Base-by-base conservation (phyloP, 2,113 vertebrate species). In the Ageneiosus marmoratus region DNA sequence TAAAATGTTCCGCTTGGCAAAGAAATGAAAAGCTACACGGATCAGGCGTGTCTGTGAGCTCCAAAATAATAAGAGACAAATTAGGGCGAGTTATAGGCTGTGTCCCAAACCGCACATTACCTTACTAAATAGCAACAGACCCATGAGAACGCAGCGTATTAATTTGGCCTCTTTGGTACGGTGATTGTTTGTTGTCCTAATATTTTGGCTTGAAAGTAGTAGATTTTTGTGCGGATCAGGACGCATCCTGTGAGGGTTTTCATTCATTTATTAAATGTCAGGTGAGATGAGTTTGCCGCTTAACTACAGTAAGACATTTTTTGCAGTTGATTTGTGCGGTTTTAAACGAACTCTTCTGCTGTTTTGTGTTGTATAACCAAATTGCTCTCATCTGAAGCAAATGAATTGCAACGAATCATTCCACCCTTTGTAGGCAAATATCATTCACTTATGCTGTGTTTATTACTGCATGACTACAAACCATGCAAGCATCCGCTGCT, bases 331-430 rank as follows among this genome's bases (percentile, higher is more conserved):
- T 81, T 70, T 41, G 22, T 12, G 5, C 48, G 3, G 34, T 27
- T 74, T 82, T 8, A 67, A 18, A 79, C 34, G 1, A 86, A 48
- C 73, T 51, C 53, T 80, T 16, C 22, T 41, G 37, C 44, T 46
- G 5, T 46, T 77, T 77, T 46, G 60, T 15, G 7, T 60, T 8
- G 15, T 37, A 34, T 72, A 18, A 37, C 29, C 80, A 65, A 24
- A 34, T 24, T 13, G 29, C 29, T 32, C 29, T 77, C 27, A 77
- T 84, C 56, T 72, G 63, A 27, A 84, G 73, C 34, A 81, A 73
- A 90, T 89, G 91, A 73, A 84, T 91, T 90, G 90, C n/a, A n/a
- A n/a, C n/a, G 86, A 91, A 93, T 93, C 82, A 48, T 75, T 55
- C 81, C 82, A 84, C 84, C 83, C 86, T 87, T 85, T 89, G 91